These are phyloP conservation scores for Haliaeetus leucogaster DNA, from an alignment of 2,113 vertebrate species.

Conservation along the genomic window DNA sequence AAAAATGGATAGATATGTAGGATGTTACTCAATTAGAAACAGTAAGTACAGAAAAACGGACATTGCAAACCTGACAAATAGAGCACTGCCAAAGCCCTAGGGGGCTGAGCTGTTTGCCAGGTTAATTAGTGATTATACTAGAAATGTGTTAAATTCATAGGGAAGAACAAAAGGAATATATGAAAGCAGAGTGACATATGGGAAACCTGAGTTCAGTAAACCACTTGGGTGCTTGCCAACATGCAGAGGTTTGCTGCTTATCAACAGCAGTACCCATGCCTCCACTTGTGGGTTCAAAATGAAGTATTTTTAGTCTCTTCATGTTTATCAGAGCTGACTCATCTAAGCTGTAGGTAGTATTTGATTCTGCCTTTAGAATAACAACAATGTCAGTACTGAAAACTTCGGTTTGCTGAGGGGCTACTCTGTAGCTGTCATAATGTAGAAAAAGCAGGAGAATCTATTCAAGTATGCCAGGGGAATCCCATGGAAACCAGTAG, in stretches of 20 bases:
- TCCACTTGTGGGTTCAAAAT: slow-evolving; percentile 26
- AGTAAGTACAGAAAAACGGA: not conserved
- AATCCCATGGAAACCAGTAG: slow-evolving; percentile 10
- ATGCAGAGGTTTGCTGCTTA: slow-evolving; percentile 3
- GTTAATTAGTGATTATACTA: slow-evolving; percentile 13
- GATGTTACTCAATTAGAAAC: not conserved
- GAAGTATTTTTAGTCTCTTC: slow-evolving; percentile 53
- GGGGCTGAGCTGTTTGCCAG: not conserved
- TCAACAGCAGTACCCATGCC: slow-evolving; percentile 44
- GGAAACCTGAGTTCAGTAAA: slow-evolving; percentile 47
- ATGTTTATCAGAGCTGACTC: slow-evolving; percentile 24
- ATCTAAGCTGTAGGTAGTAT: not conserved
- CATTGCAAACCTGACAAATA: not conserved
- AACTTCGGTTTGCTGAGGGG: not conserved
- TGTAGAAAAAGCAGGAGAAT: not conserved
- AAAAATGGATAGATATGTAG: not conserved
- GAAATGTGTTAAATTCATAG: not conserved
- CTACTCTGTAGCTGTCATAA: not conserved
- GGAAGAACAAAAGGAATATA: slow-evolving; percentile 32
- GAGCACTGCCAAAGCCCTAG: not conserved
- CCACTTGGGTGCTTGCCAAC: not conserved
- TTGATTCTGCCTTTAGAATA: not conserved
- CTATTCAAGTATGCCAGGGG: not conserved
- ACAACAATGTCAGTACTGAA: not conserved
- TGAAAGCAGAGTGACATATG: not conserved